These are phyloP conservation scores for Casuarius casuarius DNA, from an alignment of 2,113 vertebrate species.

Conservation along the genomic window DNA sequence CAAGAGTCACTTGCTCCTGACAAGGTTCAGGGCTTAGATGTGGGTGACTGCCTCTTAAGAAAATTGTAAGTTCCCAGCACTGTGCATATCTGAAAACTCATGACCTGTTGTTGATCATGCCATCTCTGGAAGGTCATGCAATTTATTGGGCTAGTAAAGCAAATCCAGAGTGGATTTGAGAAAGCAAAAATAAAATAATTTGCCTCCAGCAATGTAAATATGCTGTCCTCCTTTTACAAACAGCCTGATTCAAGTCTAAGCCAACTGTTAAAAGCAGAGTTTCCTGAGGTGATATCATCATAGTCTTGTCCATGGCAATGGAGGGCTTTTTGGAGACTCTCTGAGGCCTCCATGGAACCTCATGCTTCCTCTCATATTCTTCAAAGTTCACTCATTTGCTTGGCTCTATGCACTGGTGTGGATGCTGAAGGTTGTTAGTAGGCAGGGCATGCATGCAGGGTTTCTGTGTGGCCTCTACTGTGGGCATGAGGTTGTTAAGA, in stretches of 20 bases:
- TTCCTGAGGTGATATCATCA: neutral
- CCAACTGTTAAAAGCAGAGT: neutral
- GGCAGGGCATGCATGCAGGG: neutral
- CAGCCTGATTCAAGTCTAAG: neutral
- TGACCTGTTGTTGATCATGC: neutral
- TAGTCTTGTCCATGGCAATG: neutral
- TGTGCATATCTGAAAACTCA: neutral
- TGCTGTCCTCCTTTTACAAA: neutral
- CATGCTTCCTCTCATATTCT: neutral
- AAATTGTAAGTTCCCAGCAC: neutral
- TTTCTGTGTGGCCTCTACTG: neutral
- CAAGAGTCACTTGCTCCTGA: neutral
- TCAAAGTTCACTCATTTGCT: neutral
- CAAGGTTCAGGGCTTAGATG: neutral
- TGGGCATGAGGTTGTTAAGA: no score
- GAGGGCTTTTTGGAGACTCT: neutral
- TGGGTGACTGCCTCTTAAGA: neutral
- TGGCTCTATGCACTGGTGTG: fast-evolving
- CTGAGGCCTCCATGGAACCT: neutral
- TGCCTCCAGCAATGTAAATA: neutral
- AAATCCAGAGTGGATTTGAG: neutral
- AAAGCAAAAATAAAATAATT: neutral
- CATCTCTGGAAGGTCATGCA: neutral
- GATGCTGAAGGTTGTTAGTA: neutral
- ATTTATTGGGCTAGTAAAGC: neutral